phyloP scores from a whole-genome alignment of 2,797 vertebrate species.

The Echiichthys vipera region DNA sequence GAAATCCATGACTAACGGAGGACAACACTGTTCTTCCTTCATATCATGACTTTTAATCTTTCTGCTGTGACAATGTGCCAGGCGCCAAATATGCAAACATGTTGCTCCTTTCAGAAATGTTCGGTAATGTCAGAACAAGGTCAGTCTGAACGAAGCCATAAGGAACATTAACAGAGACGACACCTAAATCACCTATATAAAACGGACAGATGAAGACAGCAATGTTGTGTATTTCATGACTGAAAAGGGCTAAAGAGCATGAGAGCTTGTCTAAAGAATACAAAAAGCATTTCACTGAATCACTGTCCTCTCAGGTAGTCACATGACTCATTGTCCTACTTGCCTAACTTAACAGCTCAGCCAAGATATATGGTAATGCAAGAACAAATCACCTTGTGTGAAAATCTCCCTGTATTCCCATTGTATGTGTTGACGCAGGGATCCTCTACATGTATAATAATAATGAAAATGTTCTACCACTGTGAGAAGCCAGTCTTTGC shows the following conservation, averaged over 20 bases:
- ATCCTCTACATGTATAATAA: constrained; percentile 73
- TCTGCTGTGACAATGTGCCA: background rate
- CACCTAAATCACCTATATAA: background rate
- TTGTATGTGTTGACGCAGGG: constrained; percentile 67
- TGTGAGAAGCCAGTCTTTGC: constrained; percentile 66
- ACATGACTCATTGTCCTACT: constrained; percentile 40
- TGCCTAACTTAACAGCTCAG: constrained; percentile 42
- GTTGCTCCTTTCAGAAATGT: background rate
- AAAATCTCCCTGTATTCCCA: constrained; percentile 39
- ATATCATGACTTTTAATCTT: background rate
- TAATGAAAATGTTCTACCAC: constrained; percentile 74
- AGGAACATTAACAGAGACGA: background rate
- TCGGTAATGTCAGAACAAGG: background rate
- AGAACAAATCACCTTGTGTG: constrained; percentile 51
- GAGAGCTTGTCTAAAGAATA: constrained; percentile 5
- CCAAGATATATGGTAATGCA: constrained; percentile 28
- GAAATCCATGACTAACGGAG: background rate
- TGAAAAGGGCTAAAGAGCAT: background rate
- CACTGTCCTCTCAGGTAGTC: constrained; percentile 40
- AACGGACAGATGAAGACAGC: background rate
- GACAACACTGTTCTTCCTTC: background rate
- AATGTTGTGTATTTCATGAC: background rate
- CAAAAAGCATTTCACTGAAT: constrained; percentile 14
- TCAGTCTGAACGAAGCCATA: background rate
- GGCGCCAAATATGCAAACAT: background rate